phyloP scores from a whole-genome alignment of 2,797 vertebrate genomes.

The Phrynocephalus guinanensis region DNA sequence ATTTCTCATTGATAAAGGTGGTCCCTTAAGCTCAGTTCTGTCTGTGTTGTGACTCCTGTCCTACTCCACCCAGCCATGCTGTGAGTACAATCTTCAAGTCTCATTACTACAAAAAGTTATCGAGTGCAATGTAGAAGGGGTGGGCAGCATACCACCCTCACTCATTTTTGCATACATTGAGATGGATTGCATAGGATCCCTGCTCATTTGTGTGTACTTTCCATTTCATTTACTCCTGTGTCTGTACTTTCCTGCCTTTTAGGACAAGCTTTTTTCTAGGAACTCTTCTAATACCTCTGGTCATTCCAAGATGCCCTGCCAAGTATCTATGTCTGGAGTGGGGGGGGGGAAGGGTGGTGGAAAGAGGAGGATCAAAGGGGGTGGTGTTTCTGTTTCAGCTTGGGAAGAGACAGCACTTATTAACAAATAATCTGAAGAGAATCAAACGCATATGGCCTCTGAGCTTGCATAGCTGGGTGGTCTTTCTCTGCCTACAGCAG shows the following conservation, averaged over 20 bases:
- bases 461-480: neutral
- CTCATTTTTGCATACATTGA: too few species aligned
- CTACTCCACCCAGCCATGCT: neutral
- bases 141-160: too few species aligned
- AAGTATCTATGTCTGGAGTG: neutral
- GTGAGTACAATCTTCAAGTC: neutral
- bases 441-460: slow-evolving; percentile 14
- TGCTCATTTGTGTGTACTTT: too few species aligned
- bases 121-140: neutral
- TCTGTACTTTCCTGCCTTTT: neutral
- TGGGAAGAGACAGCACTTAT: neutral
- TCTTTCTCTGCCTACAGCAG: slow-evolving; percentile 8
- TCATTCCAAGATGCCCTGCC: neutral
- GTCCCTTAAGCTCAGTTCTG: neutral
- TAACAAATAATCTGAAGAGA: slow-evolving; percentile 7
- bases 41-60: neutral
- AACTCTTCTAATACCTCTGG: neutral
- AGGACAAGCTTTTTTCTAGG: neutral
- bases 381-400: neutral
- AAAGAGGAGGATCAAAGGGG: neutral
- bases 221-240: neutral
- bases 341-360: neutral
- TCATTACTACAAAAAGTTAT: neutral
- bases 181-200: too few species aligned
- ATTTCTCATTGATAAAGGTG: neutral